Base-by-base conservation (phyloP, 2,797 vertebrate genomes). In the Clarias fuscus region DNA sequence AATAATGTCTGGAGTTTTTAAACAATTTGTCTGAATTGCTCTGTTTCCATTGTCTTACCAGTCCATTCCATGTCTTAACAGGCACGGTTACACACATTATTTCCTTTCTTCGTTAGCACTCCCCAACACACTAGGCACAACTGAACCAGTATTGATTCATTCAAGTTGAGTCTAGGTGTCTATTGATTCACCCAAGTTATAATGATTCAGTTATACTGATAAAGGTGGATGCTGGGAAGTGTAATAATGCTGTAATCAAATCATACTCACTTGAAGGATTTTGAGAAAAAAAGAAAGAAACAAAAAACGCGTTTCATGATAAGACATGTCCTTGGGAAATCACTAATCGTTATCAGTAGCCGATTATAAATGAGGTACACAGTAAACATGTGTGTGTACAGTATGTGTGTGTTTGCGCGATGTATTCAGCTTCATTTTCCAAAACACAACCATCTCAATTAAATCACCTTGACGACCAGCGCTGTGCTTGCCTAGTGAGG, bases 1-100 rank as follows among this genome's bases (percentile, higher is more conserved):
- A 80, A 80, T 84, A 70, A 87, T 37, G 59, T 72, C 82, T 73
- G 67, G 43, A 67, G 8, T 64, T 81, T 53, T 56, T 62, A 62
- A 87, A 67, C 82, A 80, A 64, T 79, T 80, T 78, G 75, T 62
- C 82, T 72, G 85, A 86, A 67, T 80, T 11, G 61, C 67, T 73
- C 67, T n/a, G 62, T 72, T 79, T 83, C 61, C 11, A 53, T 53
- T 53, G 48, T 53, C 48, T 2, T 0, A 53, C 48, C 48, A 53
- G 48, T 53, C 11, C 48, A 53, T 53, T 53, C 48, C 65, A 70
- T 85, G 61, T 68, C 83, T 30, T 61, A 53, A 68, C 24, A 20
- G 73, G 43, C 65, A 53, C 48, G 3, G 2, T 53, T 11, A 53
- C 83, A 40, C 4, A 0, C 27, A 62, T 84, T 7, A 72, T 80